Base-by-base conservation (phyloP, 2,113 vertebrate species). In the Rhodinocichla rosea region DNA sequence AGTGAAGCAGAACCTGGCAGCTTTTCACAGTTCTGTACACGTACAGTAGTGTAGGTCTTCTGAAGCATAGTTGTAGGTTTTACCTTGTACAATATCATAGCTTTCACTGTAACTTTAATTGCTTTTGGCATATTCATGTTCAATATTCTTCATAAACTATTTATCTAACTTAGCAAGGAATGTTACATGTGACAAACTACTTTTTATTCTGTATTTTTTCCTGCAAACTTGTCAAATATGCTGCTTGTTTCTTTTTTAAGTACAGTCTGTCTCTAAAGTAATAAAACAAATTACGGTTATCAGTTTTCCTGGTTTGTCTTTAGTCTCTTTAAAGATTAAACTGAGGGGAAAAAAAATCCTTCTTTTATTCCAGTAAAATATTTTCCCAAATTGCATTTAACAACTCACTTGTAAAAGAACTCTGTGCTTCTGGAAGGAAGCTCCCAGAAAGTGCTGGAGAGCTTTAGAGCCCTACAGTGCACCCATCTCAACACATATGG, bases 1-100 rank as follows among this genome's bases (percentile, higher is more conserved):
- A 93, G 39, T 92, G 87, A 95, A 96, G 93, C 87, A 95, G 95
- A 96, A 95, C 91, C 87, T 95, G 91, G 67, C 94, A 95, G 70
- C 74, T 90, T 94, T 83, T 93, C 81, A 83, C 65, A 77, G 42
- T 91, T 95, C 82, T 3, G 21, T 83, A 88, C 93, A 80, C 0
- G 33, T 70, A 88, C 42, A 91, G 59, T 59, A 95, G 67, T 92
- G 75, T 83, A 77, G 42, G 35, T 74, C 70, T 91, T 94, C 84
- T 91, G 84, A 83, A 87, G 57, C 5, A 1, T 50, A 91, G 62
- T 49, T 75, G 14, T 53, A 89, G 40, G 40, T 84, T 91, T 82
- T 76, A 44, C 74, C 33, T 85, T 62, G 42, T 89, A 70, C 70
- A 94, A 18, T 86, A 80, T 73, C 57, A 82, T 15, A 50, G 64